phyloP scores from a whole-genome alignment of 2,888 invertebrate species.

The Dicranocentrus wangi region DNA sequence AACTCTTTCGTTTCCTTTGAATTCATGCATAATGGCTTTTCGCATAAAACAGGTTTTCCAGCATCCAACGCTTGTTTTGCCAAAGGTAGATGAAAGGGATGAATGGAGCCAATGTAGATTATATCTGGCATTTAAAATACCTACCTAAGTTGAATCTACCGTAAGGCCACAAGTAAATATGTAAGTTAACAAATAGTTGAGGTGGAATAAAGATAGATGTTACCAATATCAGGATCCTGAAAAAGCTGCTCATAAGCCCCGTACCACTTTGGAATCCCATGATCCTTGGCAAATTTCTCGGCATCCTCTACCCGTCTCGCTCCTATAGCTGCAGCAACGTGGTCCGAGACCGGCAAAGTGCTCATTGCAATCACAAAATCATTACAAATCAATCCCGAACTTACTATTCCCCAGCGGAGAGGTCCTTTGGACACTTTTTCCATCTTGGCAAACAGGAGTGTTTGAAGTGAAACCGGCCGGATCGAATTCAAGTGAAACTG shows the following conservation, averaged over 20 bases:
- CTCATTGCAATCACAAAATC: conserved; percentile 86
- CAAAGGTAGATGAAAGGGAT: conserved; percentile 83
- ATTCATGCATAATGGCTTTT: conserved; percentile 91
- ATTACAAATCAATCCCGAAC: conserved; percentile 88
- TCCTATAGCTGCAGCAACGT: conserved; percentile 84
- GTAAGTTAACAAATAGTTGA: too few species aligned
- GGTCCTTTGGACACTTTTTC: too few species aligned
- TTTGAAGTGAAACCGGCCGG: too few species aligned
- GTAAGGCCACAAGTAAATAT: neutral
- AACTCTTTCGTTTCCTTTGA: conserved; percentile 83
- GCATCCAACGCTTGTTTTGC: conserved; percentile 84
- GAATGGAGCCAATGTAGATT: conserved; percentile 87
- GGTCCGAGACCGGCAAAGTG: conserved; percentile 81
- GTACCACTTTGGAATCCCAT: conserved; percentile 82
- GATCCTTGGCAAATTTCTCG: conserved; percentile 83
- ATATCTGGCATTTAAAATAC: conserved; percentile 79
- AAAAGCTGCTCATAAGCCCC: conserved; percentile 86
- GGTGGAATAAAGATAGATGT: too few species aligned
- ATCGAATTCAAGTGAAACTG: too few species aligned
- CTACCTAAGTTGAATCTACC: neutral
- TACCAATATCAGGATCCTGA: conserved; percentile 84
- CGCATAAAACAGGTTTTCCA: conserved; percentile 91
- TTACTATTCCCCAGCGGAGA: conserved; percentile 88
- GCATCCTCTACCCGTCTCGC: conserved; percentile 84
- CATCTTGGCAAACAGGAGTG: too few species aligned